These are phyloP conservation scores for Cydia fagiglandana DNA, from an alignment of 1,140 invertebrate genomes.

Conservation along the genomic window DNA sequence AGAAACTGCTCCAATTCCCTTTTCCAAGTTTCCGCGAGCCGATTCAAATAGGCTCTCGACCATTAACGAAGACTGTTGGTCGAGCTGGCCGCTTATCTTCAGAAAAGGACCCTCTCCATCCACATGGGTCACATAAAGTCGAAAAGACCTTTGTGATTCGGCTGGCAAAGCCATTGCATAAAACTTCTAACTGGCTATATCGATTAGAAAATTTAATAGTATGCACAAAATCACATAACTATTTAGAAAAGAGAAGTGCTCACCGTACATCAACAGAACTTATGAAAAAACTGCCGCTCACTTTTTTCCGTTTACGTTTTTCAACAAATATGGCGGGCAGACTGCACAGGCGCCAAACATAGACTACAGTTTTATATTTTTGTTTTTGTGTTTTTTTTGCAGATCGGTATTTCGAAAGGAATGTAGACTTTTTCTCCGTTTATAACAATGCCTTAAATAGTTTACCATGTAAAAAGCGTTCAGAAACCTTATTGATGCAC, in stretches of 20 bases:
- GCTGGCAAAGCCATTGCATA: constrained; percentile 58
- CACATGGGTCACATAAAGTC: constrained; percentile 82
- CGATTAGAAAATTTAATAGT: constrained; percentile 30
- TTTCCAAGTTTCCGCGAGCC: constrained; percentile 73
- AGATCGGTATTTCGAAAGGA: neutral
- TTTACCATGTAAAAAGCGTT: neutral
- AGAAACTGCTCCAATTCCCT: constrained; percentile 60
- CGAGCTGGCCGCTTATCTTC: constrained; percentile 84
- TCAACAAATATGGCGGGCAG: constrained; percentile 66
- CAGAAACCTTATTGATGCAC: neutral
- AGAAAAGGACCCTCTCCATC: constrained; percentile 83
- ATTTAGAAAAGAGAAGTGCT: constrained; percentile 41
- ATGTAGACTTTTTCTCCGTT: neutral
- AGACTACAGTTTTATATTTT: neutral
- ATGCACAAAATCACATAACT: constrained; percentile 55
- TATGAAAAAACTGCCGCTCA: constrained; percentile 63
- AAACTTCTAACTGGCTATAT: constrained; percentile 28
- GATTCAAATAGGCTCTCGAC: constrained; percentile 79
- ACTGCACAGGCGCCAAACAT: constrained; percentile 22
- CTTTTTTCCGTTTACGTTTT: constrained; percentile 69
- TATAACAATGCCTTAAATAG: constrained; percentile 2
- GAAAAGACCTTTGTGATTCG: constrained; percentile 61
- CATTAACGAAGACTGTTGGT: constrained; percentile 78
- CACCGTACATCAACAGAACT: constrained; percentile 44
- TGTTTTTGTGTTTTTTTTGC: constrained; percentile 2